Evolutionary conservation across 2,888 invertebrate genomes (phyloP).

Genomic region (Deroplatys truncata): DNA sequence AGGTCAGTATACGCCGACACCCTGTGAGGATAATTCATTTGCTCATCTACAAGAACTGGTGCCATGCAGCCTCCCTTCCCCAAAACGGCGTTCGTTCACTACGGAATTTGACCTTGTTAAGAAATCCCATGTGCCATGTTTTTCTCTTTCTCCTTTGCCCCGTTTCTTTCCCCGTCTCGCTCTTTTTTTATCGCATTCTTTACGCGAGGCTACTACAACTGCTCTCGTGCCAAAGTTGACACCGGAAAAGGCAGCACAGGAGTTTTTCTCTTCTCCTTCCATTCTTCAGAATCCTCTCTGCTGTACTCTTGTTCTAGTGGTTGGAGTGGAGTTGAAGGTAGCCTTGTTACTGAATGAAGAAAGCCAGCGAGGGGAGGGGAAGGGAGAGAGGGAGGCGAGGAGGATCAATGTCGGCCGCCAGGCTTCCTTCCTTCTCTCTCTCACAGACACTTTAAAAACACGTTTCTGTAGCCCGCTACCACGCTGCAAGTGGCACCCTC

Average conservation of each 20-base stretch:
- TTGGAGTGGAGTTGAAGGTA: conserved; percentile 8
- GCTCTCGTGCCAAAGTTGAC: conserved; percentile 23
- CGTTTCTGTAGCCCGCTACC: neutral
- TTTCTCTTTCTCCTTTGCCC: neutral
- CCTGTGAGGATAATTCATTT: neutral
- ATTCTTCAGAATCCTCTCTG: neutral
- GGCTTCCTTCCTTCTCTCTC: neutral
- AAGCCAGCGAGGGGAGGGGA: neutral
- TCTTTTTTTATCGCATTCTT: neutral
- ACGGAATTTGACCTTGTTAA: neutral
- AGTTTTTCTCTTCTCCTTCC: neutral
- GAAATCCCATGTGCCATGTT: neutral
- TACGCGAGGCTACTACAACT: neutral
- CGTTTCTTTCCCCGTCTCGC: neutral
- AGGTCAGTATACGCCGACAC: neutral
- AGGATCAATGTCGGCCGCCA: conserved; percentile 22
- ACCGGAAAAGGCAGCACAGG: conserved; percentile 9
- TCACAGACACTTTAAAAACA: neutral
- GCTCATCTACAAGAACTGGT: neutral
- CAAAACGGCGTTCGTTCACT: neutral
- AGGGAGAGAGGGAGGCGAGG: conserved; percentile 4
- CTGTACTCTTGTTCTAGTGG: neutral
- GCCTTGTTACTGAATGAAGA: conserved; percentile 26
- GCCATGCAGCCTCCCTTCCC: neutral
- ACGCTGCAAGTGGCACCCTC: neutral